phyloP scores from a whole-genome alignment of 2,888 invertebrate genomes.

The Hydriomena furcata region DNA sequence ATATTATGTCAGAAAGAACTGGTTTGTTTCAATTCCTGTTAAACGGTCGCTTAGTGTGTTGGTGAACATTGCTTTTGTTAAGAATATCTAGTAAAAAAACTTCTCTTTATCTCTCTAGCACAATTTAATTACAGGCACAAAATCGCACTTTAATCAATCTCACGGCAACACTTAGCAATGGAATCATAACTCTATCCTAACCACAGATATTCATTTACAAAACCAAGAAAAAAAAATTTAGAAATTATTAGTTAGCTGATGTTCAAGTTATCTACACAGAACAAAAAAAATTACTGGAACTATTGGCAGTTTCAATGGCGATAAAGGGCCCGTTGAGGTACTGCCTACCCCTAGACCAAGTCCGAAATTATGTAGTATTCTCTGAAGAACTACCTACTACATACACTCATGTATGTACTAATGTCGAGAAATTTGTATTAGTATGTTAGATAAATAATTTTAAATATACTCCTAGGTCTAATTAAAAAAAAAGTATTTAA shows the following conservation, averaged over 20 bases:
- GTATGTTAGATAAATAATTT: no score
- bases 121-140: conserved; percentile 16
- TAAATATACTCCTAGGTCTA: no score
- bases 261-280: conserved; percentile 6
- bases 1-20: no score
- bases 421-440: no score
- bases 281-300: conserved; percentile 4
- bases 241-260: conserved; percentile 8
- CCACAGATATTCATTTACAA: background rate
- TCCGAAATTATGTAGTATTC: no score
- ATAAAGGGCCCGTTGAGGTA: conserved; percentile 1
- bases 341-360: background rate
- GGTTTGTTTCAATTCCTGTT: no score
- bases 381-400: no score
- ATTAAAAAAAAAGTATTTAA: no score
- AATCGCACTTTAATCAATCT: conserved; percentile 2
- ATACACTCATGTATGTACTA: background rate
- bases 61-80: no score
- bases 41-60: no score
- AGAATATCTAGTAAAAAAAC: no score
- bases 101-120: background rate
- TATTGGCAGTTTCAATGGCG: background rate
- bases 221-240: conserved; percentile 5
- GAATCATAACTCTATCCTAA: conserved; percentile 4
- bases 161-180: background rate